Evolutionary conservation across 1,140 invertebrate species (phyloP).

Genomic region (Atta texana): DNA sequence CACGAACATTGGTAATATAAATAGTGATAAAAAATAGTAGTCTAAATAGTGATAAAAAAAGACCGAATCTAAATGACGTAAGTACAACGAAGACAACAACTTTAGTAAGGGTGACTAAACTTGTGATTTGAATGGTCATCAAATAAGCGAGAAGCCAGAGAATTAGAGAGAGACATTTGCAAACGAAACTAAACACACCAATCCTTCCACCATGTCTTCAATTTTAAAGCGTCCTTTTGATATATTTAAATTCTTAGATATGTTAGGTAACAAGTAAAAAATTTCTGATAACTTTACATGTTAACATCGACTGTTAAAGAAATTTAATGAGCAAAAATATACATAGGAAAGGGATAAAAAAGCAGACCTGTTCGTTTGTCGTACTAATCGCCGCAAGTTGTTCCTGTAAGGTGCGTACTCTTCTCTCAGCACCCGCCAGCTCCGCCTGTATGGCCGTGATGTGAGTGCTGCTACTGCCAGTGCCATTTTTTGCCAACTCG

Average conservation of each 20-base stretch:
- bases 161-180: too few species aligned
- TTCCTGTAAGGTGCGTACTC: slow-evolving; percentile 88
- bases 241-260: slow-evolving; percentile 7
- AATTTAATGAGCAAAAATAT: neutral
- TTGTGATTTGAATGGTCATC: too few species aligned
- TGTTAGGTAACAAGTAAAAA: neutral
- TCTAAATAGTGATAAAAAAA: too few species aligned
- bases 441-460: slow-evolving; percentile 85
- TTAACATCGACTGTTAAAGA: neutral
- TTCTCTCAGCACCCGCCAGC: slow-evolving; percentile 88
- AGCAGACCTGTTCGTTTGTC: slow-evolving; percentile 80
- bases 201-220: too few species aligned
- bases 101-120: too few species aligned
- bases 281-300: neutral
- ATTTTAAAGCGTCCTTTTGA: neutral
- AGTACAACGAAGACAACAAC: too few species aligned
- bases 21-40: too few species aligned
- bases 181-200: too few species aligned
- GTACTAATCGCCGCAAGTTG: slow-evolving; percentile 85
- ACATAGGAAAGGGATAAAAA: slow-evolving; percentile 34
- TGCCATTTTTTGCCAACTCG: slow-evolving; percentile 87
- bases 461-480: slow-evolving; percentile 82
- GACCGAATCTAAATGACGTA: too few species aligned
- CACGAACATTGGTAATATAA: too few species aligned
- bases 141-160: too few species aligned